Conservation (phyloP, 30 jellyfish, hydroid and myxozoan genomes). For the Cassiopea andromeda region DNA sequence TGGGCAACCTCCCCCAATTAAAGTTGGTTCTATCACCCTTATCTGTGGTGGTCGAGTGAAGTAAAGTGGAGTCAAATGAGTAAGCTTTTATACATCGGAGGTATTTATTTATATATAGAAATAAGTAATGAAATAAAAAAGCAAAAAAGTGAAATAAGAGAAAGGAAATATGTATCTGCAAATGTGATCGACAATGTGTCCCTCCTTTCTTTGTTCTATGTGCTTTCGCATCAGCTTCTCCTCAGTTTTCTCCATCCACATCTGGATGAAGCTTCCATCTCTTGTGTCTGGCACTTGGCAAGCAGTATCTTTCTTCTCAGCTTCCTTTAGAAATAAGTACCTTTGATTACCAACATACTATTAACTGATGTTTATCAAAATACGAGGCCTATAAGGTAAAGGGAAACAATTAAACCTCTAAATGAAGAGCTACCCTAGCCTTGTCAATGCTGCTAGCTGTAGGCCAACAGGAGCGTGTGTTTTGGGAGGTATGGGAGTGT, state of each 20-base stretch:
- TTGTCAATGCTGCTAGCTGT: too few relatives aligned
- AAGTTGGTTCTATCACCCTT: too few relatives aligned
- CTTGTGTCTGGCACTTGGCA: neutral
- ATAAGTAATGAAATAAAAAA: neutral
- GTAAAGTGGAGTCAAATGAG: too few relatives aligned
- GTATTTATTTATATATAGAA: neutral
- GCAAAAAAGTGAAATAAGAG: conserved; percentile 1
- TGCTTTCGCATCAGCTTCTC: conserved; percentile 15
- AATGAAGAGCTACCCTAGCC: too few relatives aligned
- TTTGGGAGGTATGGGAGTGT: too few relatives aligned
- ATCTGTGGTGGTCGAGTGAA: too few relatives aligned
- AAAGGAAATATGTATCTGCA: conserved; percentile 36
- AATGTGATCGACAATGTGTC: conserved; percentile 3
- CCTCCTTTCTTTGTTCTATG: neutral
- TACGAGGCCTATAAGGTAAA: too few relatives aligned
- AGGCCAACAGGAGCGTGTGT: too few relatives aligned
- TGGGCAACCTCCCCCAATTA: too few relatives aligned
- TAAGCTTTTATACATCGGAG: neutral
- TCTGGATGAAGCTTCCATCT: neutral
- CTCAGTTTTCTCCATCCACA: neutral
- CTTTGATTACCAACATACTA: too few relatives aligned
- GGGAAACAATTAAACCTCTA: too few relatives aligned
- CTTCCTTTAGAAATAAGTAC: neutral
- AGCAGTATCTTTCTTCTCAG: neutral
- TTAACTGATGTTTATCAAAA: too few relatives aligned